These are phyloP conservation scores for Chlorodrepanis virens DNA, from an alignment of 2,113 vertebrate species.

Conservation along the genomic window DNA sequence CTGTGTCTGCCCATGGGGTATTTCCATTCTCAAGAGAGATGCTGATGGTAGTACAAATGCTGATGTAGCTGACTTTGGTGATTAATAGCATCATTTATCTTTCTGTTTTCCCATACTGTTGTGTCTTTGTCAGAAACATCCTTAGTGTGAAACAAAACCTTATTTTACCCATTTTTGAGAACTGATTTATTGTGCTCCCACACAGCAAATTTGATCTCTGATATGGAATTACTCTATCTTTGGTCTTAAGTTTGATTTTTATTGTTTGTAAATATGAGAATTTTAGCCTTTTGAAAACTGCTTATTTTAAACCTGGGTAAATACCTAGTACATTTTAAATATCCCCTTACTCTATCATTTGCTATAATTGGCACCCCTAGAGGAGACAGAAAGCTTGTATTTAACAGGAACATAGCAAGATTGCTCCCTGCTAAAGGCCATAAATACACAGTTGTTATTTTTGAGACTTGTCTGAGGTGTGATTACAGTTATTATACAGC, in stretches of 20 bases:
- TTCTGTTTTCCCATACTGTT: neutral
- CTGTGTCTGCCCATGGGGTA: rapidly evolving
- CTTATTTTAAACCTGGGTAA: constrained; percentile 22
- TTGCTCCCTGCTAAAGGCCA: neutral
- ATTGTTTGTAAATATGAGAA: neutral
- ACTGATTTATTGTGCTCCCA: neutral
- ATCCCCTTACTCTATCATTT: neutral
- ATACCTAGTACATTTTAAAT: neutral
- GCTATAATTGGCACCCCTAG: neutral
- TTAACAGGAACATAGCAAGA: neutral
- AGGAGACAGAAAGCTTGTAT: neutral
- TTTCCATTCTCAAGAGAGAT: neutral
- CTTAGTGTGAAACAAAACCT: neutral
- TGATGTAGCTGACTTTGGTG: neutral
- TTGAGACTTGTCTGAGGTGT: neutral
- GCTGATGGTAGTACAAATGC: neutral
- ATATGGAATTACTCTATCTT: neutral
- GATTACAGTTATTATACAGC: constrained; percentile 36
- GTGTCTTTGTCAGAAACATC: neutral
- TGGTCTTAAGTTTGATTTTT: neutral
- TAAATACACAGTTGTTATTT: constrained; percentile 3
- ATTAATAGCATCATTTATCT: neutral
- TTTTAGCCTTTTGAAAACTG: neutral
- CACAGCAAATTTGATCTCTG: neutral
- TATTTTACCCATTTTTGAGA: neutral